Conservation (phyloP, 1,140 invertebrate species). For the Leptoteleia sp. region DNA sequence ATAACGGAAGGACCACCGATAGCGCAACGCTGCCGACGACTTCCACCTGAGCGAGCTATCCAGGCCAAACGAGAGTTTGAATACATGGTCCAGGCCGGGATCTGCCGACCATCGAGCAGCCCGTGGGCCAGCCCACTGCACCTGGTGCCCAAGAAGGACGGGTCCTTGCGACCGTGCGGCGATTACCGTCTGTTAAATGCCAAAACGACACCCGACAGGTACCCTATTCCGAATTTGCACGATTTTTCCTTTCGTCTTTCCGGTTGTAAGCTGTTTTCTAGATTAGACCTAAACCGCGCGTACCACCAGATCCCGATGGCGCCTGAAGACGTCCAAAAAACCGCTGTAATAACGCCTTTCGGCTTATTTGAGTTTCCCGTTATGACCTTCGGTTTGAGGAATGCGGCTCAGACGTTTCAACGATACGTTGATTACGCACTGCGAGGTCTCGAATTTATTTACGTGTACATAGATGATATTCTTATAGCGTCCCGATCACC, state of each 20-base stretch:
- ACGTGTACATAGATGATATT: no score
- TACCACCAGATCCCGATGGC: no score
- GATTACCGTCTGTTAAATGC: not conserved
- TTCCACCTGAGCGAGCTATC: not conserved
- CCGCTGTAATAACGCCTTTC: no score
- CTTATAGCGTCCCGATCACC: not conserved
- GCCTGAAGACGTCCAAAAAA: no score
- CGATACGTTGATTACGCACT: not conserved
- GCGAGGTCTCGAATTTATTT: not conserved
- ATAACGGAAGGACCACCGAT: not conserved
- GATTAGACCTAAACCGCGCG: no score
- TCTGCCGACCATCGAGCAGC: not conserved
- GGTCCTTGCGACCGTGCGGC: no score
- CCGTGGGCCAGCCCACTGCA: no score
- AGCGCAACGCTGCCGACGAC: not conserved
- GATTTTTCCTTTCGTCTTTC: not conserved
- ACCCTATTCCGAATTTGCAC: not conserved
- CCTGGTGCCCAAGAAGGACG: not conserved
- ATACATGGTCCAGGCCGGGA: not conserved
- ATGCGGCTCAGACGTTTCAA: no score
- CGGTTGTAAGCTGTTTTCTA: not conserved
- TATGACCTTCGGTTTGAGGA: no score
- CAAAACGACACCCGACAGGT: not conserved
- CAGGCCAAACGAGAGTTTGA: not conserved
- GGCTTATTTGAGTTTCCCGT: no score